Conservation (phyloP, 2,113 vertebrate species). For the Triplophysa dalaica region DNA sequence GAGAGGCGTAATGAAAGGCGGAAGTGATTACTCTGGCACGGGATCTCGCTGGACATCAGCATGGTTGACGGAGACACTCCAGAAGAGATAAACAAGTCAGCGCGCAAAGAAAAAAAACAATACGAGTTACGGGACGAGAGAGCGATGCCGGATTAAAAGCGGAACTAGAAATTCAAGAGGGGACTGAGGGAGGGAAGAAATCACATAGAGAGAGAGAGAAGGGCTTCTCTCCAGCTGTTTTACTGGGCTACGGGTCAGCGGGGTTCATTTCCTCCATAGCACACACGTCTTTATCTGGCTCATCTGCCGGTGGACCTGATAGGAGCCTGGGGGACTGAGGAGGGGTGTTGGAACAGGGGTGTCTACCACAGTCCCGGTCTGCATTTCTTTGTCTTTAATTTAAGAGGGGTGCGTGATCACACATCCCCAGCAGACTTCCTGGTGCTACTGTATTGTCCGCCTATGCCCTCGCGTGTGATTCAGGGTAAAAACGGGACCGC, state of each 20-base stretch:
- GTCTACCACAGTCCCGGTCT: conserved; percentile 30
- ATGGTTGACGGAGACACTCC: conserved; percentile 31
- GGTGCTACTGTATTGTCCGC: conserved; percentile 48
- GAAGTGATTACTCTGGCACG: conserved; percentile 37
- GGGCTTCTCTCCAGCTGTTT: conserved; percentile 44
- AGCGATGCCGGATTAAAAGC: not conserved
- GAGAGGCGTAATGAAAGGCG: conserved; percentile 42
- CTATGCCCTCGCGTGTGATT: conserved; percentile 47
- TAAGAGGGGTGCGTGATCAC: conserved; percentile 22
- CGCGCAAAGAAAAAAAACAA: not conserved
- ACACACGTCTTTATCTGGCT: conserved; percentile 41
- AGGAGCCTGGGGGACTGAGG: conserved; percentile 13
- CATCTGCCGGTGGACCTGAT: conserved; percentile 37
- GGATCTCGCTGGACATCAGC: conserved; percentile 34
- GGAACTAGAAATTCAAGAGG: not conserved
- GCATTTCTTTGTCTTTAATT: conserved; percentile 19
- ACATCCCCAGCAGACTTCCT: conserved; percentile 44
- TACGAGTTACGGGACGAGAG: not conserved
- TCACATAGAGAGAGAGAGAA: not conserved
- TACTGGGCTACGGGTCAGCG: conserved; percentile 30
- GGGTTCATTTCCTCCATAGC: conserved; percentile 46
- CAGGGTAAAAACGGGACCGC: conserved; percentile 9
- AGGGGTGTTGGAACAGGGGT: not conserved
- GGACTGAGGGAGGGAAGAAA: not conserved
- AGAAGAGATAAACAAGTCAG: conserved; percentile 8